Evolutionary conservation across 2,113 vertebrate genomes (phyloP).

Genomic region (Rhineura floridana): DNA sequence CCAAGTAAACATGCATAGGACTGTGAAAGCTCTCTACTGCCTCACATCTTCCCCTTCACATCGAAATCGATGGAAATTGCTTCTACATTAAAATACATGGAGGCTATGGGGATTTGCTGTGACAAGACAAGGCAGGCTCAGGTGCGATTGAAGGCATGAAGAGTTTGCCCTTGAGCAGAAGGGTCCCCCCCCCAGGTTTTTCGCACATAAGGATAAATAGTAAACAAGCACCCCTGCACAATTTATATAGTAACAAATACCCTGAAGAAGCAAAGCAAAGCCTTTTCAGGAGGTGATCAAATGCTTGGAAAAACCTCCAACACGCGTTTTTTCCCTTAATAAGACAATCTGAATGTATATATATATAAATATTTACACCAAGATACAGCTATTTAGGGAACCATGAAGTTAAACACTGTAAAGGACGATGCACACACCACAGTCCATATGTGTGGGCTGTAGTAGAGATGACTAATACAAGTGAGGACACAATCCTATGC

Average conservation of each 20-base stretch:
- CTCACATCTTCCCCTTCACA: neutral
- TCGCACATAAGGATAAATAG: neutral
- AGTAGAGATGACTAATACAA: neutral
- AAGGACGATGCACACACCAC: neutral
- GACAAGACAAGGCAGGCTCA: neutral
- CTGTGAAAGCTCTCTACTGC: neutral
- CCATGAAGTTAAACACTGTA: neutral
- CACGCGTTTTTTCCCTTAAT: no score
- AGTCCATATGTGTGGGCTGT: neutral
- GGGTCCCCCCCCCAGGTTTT: neutral
- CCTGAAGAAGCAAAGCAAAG: neutral
- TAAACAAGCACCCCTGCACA: neutral
- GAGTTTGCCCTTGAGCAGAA: neutral
- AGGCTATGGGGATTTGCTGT: neutral
- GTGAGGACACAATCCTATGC: neutral
- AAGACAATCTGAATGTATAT: neutral
- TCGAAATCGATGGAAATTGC: neutral
- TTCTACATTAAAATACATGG: neutral
- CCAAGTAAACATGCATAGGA: neutral
- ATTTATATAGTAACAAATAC: neutral
- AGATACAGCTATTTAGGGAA: neutral
- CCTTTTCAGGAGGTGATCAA: neutral
- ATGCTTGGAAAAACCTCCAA: neutral
- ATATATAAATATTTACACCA: neutral
- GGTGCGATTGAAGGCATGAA: no score